phyloP scores from a whole-genome alignment of 2,797 vertebrate genomes.

The Varecia variegata region DNA sequence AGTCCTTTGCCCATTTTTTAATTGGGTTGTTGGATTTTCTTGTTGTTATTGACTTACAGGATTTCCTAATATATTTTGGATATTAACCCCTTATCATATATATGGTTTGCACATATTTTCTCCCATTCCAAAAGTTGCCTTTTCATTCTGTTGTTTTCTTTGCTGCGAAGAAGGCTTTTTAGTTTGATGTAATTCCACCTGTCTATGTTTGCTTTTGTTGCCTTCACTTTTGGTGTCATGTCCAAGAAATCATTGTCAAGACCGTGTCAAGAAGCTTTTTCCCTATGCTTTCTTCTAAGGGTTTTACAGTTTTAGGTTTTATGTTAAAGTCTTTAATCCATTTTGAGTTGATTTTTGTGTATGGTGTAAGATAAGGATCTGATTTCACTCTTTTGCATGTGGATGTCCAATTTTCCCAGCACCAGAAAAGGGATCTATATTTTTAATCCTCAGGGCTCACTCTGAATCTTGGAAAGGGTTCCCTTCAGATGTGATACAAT shows the following conservation, averaged over 20 bases:
- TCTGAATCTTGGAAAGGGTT: slow-evolving; percentile 18
- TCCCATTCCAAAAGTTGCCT: neutral
- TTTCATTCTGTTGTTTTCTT: neutral
- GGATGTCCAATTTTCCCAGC: neutral
- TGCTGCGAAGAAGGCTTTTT: neutral
- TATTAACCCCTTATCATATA: neutral
- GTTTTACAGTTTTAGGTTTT: neutral
- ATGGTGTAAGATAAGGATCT: neutral
- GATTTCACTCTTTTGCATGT: neutral
- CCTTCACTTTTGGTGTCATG: neutral
- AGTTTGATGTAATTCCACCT: neutral
- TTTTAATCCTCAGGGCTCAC: slow-evolving; percentile 21
- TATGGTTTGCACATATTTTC: neutral
- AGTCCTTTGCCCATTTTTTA: neutral
- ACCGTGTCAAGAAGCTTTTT: neutral
- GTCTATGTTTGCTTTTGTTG: neutral
- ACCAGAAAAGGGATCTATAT: neutral
- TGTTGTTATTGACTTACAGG: neutral
- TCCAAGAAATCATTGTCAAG: neutral
- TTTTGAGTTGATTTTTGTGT: slow-evolving; percentile 6
- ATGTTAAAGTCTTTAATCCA: neutral
- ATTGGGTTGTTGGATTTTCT: neutral
- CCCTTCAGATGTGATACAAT: neutral
- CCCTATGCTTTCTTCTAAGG: neutral
- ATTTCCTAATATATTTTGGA: neutral